Evolutionary conservation across 53 echinoderm and acorn worm genomes (phyloP).

Genomic region (Stichopus horrens): DNA sequence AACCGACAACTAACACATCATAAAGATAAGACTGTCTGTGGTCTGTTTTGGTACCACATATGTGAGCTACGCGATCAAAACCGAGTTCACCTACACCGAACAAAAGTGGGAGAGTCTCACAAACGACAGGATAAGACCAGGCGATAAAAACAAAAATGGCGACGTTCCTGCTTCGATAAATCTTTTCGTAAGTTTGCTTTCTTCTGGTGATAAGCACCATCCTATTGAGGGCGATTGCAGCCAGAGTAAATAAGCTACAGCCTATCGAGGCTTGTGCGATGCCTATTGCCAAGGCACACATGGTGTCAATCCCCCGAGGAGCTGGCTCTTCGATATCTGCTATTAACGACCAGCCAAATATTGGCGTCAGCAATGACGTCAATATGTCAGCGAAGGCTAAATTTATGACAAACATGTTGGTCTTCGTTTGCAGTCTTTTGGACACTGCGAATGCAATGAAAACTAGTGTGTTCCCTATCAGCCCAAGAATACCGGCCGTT

Average conservation of each 20-base stretch:
- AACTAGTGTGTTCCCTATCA: slow-evolving; percentile 9
- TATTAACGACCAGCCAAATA: slow-evolving; percentile 29
- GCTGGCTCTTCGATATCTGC: neutral
- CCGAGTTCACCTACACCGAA: slow-evolving; percentile 55
- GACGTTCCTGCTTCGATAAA: slow-evolving; percentile 23
- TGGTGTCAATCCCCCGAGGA: slow-evolving; percentile 8
- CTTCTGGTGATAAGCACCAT: slow-evolving; percentile 19
- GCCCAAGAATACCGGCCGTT: neutral
- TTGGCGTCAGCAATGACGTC: slow-evolving; percentile 1
- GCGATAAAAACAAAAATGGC: slow-evolving; percentile 14
- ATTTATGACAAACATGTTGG: slow-evolving; percentile 28
- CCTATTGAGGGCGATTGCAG: slow-evolving; percentile 24
- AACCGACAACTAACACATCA: slow-evolving; percentile 14
- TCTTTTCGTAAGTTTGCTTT: neutral
- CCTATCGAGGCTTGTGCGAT: slow-evolving; percentile 2
- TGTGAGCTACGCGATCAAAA: slow-evolving; percentile 8
- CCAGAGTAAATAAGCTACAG: slow-evolving; percentile 10
- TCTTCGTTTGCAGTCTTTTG: slow-evolving; percentile 16
- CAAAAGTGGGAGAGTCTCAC: slow-evolving; percentile 35
- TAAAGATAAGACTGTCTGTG: slow-evolving; percentile 14
- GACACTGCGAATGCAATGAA: slow-evolving; percentile 31
- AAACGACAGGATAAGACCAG: slow-evolving; percentile 41
- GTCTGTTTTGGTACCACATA: slow-evolving; percentile 7
- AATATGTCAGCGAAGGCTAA: slow-evolving; percentile 25
- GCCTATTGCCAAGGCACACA: slow-evolving; percentile 25